Evolutionary conservation across 2,888 invertebrate species (phyloP).

Genomic region (Heteromurus nitidus): DNA sequence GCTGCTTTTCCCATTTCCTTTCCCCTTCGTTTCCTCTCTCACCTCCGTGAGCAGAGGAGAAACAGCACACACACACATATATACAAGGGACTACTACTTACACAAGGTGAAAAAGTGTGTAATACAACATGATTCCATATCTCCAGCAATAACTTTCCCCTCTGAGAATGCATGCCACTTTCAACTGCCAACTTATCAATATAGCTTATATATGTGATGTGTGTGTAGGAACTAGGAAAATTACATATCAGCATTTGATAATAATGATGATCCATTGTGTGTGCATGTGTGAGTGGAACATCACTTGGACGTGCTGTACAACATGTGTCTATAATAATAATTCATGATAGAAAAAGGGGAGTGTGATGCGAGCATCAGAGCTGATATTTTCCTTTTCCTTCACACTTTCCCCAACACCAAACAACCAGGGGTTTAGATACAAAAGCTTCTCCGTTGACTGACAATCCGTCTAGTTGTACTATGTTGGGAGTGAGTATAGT

Average conservation of each 20-base stretch:
- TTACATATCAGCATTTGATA: background rate
- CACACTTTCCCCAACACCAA: background rate
- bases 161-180: background rate
- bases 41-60: background rate
- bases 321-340: conserved; percentile 43
- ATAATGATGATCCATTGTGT: background rate
- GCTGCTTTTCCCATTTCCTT: background rate
- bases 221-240: background rate
- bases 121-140: too few relatives aligned
- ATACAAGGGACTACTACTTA: background rate
- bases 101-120: too few relatives aligned
- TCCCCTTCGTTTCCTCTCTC: background rate
- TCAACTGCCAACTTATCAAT: too few relatives aligned
- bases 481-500: too few relatives aligned
- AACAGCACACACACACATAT: too few relatives aligned
- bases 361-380: conserved; percentile 9
- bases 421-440: background rate
- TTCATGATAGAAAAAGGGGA: conserved; percentile 32
- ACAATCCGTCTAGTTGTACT: too few relatives aligned
- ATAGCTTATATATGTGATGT: too few relatives aligned
- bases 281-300: background rate
- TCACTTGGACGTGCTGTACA: background rate
- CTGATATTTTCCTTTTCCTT: conserved; percentile 5
- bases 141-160: too few relatives aligned
- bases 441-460: too few relatives aligned